A percentile compares a stretch with the other conserved stretches of the same genome.
Conservation (phyloP, 2,888 invertebrate genomes). For the Uloborus plumipes region DNA sequence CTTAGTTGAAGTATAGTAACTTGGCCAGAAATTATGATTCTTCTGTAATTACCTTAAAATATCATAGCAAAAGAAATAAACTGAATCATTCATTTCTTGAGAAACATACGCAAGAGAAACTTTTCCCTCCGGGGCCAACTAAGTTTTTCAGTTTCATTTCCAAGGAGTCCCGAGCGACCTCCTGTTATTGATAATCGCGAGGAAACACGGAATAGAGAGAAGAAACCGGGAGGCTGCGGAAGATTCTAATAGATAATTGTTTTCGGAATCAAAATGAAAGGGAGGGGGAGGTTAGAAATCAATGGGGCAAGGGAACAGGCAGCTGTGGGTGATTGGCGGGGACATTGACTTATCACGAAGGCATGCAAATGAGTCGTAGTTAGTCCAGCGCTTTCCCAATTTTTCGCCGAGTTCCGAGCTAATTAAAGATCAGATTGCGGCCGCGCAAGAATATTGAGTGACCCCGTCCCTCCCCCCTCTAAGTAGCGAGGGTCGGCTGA, state of each 20-base stretch:
- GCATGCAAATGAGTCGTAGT: constrained; percentile 51
- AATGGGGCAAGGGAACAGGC: constrained; percentile 49
- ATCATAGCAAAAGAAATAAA: no score
- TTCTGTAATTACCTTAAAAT: no score
- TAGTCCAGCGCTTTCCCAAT: constrained; percentile 36
- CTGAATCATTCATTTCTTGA: no score
- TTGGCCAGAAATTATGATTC: no score
- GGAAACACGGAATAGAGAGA: no score
- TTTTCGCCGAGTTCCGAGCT: constrained; percentile 56
- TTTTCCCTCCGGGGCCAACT: no score
- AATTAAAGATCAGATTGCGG: constrained; percentile 61
- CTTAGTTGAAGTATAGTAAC: no score
- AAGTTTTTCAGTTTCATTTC: no score
- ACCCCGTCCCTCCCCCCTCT: constrained; percentile 4
- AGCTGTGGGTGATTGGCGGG: constrained; percentile 55
- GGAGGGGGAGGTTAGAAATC: constrained; percentile 32
- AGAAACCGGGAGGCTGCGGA: no score
- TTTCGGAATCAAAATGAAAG: constrained; percentile 23
- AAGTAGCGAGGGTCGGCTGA: constrained; percentile 22
- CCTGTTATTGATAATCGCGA: no score
- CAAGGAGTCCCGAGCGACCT: no score
- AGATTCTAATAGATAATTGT: constrained; percentile 39
- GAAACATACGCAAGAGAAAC: no score
- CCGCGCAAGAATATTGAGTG: constrained; percentile 49
- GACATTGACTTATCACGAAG: constrained; percentile 61